Percentiles rank a stretch among this genome's conserved stretches.
Conservation (phyloP, 2,113 vertebrate genomes). For the Junco hyemalis region DNA sequence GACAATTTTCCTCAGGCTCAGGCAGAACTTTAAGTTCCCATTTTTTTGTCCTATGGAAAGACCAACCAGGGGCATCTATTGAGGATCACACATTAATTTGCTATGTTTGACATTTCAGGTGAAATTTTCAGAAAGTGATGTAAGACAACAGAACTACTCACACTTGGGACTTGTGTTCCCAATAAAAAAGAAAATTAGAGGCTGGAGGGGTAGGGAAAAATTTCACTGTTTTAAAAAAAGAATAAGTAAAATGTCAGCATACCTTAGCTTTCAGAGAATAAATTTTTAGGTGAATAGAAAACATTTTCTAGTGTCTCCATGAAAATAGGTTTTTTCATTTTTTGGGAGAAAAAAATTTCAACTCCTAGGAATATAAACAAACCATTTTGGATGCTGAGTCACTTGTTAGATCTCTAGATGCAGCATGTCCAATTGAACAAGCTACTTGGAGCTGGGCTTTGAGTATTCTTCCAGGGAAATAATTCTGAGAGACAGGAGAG, state of each 20-base stretch:
- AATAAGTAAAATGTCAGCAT: not conserved
- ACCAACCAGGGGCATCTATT: not conserved
- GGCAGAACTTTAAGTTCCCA: not conserved
- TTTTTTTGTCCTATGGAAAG: not conserved
- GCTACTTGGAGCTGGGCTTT: not conserved
- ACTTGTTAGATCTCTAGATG: not conserved
- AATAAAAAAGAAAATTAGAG: not conserved
- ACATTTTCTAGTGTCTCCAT: not conserved
- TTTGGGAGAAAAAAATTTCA: accelerated
- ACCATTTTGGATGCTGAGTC: not conserved
- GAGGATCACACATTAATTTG: not conserved
- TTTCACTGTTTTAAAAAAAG: not conserved
- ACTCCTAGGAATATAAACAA: not conserved
- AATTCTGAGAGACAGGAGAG: not conserved
- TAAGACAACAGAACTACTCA: not conserved
- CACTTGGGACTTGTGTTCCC: not conserved
- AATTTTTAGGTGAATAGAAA: not conserved
- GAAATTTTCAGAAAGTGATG: not conserved
- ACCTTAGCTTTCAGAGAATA: not conserved
- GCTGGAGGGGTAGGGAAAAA: not conserved
- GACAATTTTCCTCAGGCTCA: not conserved
- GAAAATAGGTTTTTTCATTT: not conserved
- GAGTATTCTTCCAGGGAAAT: not conserved
- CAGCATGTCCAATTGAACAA: not conserved
- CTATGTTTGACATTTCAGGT: not conserved